Percentiles rank a stretch among this genome's conserved stretches.
These are phyloP conservation scores for Poeciliopsis paucimaculata DNA, from an alignment of 2,797 vertebrate species.

Conservation along the genomic window DNA sequence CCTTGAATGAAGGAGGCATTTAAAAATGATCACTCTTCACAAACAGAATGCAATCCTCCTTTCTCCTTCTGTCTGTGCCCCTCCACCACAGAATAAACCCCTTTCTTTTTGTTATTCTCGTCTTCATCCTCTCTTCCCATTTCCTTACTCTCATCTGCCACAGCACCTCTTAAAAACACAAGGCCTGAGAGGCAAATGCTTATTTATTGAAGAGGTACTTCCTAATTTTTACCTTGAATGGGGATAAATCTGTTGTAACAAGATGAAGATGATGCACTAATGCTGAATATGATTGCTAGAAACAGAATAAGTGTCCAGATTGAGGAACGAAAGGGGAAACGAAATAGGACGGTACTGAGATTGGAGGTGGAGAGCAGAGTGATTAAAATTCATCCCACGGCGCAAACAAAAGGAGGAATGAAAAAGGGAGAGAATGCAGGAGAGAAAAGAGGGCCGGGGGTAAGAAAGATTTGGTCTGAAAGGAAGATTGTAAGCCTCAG, in stretches of 20 bases:
- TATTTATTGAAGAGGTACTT: conserved; percentile 44
- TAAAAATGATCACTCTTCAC: conserved; percentile 73
- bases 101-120: conserved; percentile 30
- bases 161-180: conserved; percentile 46
- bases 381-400: conserved; percentile 87
- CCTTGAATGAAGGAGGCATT: conserved; percentile 74
- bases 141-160: conserved; percentile 12
- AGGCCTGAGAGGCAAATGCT: conserved; percentile 56
- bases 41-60: conserved; percentile 64
- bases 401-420: conserved; percentile 83
- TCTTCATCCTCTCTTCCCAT: conserved; percentile 16
- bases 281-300: conserved; percentile 42
- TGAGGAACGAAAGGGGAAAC: conserved; percentile 18
- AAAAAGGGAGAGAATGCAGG: conserved; percentile 74
- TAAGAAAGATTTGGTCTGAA: conserved; percentile 75
- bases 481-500: conserved; percentile 80
- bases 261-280: conserved; percentile 31
- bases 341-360: conserved; percentile 38
- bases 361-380: conserved; percentile 65
- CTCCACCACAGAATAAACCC: conserved; percentile 10
- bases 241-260: conserved; percentile 14
- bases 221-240: conserved; percentile 29
- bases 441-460: conserved; percentile 58
- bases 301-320: conserved; percentile 34
- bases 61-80: conserved; percentile 33